Evolutionary conservation across 1,140 invertebrate genomes (phyloP).

Genomic region (Drosophila bipectinata): DNA sequence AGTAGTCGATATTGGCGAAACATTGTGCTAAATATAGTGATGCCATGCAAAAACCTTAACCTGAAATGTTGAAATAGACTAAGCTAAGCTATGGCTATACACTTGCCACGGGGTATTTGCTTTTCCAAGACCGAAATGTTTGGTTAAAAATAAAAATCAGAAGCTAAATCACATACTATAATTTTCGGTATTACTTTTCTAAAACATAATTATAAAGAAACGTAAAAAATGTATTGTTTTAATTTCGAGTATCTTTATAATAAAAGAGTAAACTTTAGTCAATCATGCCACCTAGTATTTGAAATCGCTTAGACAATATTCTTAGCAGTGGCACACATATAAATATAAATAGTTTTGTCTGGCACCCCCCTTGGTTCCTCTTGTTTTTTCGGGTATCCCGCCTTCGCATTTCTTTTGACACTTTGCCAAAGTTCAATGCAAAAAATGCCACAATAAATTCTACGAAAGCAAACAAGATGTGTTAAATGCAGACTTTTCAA

Average conservation of each 20-base stretch:
- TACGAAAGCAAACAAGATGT: slow-evolving; percentile 28
- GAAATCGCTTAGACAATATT: slow-evolving; percentile 28
- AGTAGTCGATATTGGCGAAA: slow-evolving; percentile 27
- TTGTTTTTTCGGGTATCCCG: slow-evolving; percentile 7
- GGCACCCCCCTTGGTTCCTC: slow-evolving; percentile 11
- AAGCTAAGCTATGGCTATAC: slow-evolving; percentile 11
- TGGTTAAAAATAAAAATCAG: neutral
- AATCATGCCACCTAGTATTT: neutral
- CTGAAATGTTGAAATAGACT: slow-evolving; percentile 40
- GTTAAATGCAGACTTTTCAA: slow-evolving; percentile 28
- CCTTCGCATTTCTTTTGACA: slow-evolving; percentile 54
- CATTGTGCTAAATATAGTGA: slow-evolving; percentile 29
- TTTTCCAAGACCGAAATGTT: neutral
- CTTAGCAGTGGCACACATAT: slow-evolving; percentile 46
- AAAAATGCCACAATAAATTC: slow-evolving; percentile 47
- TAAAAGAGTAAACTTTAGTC: neutral
- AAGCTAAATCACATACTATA: no score
- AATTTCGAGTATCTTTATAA: no score
- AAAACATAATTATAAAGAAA: neutral
- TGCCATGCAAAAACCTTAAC: slow-evolving; percentile 58
- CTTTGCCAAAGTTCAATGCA: slow-evolving; percentile 74
- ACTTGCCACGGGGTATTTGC: slow-evolving; percentile 4
- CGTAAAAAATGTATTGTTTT: no score
- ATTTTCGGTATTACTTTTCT: no score
- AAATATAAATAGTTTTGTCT: slow-evolving; percentile 49